Evolutionary conservation across 2,797 vertebrate species (phyloP).

Genomic region (Liasis olivaceus): DNA sequence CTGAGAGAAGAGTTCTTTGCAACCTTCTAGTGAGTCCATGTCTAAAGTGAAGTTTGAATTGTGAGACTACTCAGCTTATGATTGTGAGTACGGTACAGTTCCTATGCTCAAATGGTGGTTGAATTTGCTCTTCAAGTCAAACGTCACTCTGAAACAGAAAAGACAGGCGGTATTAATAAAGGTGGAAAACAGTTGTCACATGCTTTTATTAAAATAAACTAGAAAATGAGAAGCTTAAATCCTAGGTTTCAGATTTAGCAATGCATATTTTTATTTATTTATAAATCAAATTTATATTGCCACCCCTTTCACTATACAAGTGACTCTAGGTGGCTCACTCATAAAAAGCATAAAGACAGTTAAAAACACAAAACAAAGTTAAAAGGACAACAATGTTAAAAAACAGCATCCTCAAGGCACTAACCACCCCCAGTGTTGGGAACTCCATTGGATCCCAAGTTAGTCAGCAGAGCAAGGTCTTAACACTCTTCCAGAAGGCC

Average conservation of each 20-base stretch:
- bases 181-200: neutral
- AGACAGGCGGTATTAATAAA: neutral
- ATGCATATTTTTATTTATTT: neutral
- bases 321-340: too few relatives aligned
- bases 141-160: neutral
- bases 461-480: too few relatives aligned
- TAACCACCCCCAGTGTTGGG: too few relatives aligned
- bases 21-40: neutral
- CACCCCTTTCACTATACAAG: too few relatives aligned
- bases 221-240: neutral
- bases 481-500: too few relatives aligned
- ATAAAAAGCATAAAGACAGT: too few relatives aligned
- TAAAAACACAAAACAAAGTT: too few relatives aligned
- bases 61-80: neutral
- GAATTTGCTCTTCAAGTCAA: neutral
- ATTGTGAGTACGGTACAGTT: neutral
- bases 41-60: neutral
- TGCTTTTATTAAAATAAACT: neutral
- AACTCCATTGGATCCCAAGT: too few relatives aligned
- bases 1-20: neutral
- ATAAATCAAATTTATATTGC: too few relatives aligned
- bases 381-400: too few relatives aligned
- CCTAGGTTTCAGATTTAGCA: neutral
- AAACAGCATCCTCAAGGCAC: too few relatives aligned
- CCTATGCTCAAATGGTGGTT: neutral